Evolutionary conservation across 92 coral and sea anemone genomes (phyloP).

Genomic region (Nematostella vectensis): DNA sequence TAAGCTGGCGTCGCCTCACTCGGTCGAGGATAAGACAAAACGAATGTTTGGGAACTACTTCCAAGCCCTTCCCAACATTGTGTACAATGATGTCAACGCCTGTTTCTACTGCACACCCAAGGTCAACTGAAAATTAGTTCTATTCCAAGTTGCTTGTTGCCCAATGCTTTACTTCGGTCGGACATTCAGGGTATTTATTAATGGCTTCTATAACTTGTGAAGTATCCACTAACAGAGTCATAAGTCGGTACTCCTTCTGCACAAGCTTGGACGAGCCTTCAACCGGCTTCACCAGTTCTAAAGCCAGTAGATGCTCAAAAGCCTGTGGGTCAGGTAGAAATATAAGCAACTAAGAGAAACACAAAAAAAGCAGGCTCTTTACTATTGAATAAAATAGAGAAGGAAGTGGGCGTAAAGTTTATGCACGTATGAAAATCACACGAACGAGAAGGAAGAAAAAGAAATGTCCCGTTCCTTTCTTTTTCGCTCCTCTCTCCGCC

Average conservation of each 20-base stretch:
- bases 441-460: too few species aligned
- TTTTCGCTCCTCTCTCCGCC: too few species aligned
- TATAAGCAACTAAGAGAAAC: background rate
- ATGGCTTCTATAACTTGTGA: conserved; percentile 73
- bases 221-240: conserved; percentile 67
- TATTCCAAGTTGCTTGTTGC: conserved; percentile 51
- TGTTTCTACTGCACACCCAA: too few species aligned
- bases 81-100: too few species aligned
- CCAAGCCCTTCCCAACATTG: too few species aligned
- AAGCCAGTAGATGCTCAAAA: conserved; percentile 85
- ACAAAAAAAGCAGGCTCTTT: background rate
- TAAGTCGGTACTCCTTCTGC: conserved; percentile 81
- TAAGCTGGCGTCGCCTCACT: too few species aligned
- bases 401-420: too few species aligned
- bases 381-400: background rate
- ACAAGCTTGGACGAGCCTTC: conserved; percentile 69
- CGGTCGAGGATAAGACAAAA: too few species aligned
- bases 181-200: conserved; percentile 85
- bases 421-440: too few species aligned
- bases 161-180: conserved; percentile 96
- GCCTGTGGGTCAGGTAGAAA: conserved; percentile 49
- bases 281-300: conserved; percentile 80
- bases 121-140: too few species aligned
- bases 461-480: too few species aligned
- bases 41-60: too few species aligned